Evolutionary conservation across 2,888 invertebrate genomes (phyloP).

Genomic region (Venustoraphidia nigricollis): DNA sequence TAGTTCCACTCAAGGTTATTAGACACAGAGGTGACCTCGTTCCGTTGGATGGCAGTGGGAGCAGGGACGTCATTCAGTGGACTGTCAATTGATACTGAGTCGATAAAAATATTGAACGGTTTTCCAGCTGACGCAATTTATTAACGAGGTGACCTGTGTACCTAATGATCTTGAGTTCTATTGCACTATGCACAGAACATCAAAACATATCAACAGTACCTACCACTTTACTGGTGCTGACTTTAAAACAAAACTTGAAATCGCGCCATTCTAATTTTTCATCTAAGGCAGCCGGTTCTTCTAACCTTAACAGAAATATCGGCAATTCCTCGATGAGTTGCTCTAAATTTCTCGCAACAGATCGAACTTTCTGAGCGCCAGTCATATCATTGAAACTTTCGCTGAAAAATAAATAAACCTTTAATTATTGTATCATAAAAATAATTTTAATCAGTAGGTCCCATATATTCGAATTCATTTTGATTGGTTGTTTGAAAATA

Average conservation of each 20-base stretch:
- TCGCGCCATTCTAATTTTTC: conserved; percentile 44
- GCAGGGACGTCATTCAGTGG: too few relatives aligned
- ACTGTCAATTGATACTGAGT: too few relatives aligned
- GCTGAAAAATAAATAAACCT: conserved; percentile 22
- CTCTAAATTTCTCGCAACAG: conserved; percentile 43
- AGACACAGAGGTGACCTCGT: too few relatives aligned
- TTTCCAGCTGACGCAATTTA: too few relatives aligned
- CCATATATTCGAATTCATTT: too few relatives aligned
- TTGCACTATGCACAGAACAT: neutral
- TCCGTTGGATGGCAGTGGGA: too few relatives aligned
- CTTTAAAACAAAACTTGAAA: conserved; percentile 44
- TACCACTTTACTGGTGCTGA: conserved; percentile 50
- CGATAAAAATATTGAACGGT: too few relatives aligned
- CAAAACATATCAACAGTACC: conserved; percentile 17
- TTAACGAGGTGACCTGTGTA: too few relatives aligned
- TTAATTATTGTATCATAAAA: neutral
- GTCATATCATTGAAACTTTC: conserved; percentile 45
- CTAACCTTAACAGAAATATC: conserved; percentile 39
- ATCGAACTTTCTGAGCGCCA: conserved; percentile 38
- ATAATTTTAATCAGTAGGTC: too few relatives aligned
- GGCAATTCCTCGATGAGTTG: conserved; percentile 47
- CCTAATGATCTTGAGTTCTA: too few relatives aligned
- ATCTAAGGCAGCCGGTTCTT: conserved; percentile 45
- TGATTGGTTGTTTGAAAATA: too few relatives aligned
- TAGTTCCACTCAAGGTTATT: too few relatives aligned